Conservation (phyloP, 2,888 invertebrate genomes). For the Kryphioiulus occultus region DNA sequence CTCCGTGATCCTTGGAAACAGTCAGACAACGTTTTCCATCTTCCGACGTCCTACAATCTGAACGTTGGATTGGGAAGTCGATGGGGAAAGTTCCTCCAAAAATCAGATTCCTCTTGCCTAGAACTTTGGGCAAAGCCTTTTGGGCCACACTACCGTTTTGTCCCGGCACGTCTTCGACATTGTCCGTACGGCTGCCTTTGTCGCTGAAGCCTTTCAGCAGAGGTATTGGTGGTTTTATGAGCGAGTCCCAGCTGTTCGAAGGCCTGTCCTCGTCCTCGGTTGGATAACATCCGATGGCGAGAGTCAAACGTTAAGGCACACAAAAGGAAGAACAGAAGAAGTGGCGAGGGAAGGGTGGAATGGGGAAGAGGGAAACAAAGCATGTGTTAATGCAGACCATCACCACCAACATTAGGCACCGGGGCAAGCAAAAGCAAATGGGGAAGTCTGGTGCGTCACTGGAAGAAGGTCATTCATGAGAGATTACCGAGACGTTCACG, state of each 20-base stretch:
- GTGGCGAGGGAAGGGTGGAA: constrained; percentile 42
- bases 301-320: constrained; percentile 32
- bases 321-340: constrained; percentile 31
- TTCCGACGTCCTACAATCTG: not conserved
- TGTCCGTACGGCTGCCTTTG: not conserved
- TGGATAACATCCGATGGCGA: not conserved
- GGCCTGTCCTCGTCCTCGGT: not conserved
- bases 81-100: constrained; percentile 84
- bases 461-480: not conserved
- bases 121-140: no score
- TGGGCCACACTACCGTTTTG: not conserved
- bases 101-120: constrained; percentile 43
- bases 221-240: constrained; percentile 44
- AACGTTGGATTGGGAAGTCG: constrained; percentile 69
- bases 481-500: not conserved
- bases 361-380: constrained; percentile 44
- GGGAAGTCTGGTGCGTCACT: not conserved
- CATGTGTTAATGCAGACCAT: constrained; percentile 39
- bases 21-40: not conserved
- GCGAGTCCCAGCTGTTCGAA: constrained; percentile 31
- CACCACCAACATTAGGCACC: constrained; percentile 41
- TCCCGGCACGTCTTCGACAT: not conserved
- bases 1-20: not conserved
- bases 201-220: constrained; percentile 43
- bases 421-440: not conserved